Evolutionary conservation across 2,888 invertebrate genomes (phyloP).

Genomic region (Atrina japonica): DNA sequence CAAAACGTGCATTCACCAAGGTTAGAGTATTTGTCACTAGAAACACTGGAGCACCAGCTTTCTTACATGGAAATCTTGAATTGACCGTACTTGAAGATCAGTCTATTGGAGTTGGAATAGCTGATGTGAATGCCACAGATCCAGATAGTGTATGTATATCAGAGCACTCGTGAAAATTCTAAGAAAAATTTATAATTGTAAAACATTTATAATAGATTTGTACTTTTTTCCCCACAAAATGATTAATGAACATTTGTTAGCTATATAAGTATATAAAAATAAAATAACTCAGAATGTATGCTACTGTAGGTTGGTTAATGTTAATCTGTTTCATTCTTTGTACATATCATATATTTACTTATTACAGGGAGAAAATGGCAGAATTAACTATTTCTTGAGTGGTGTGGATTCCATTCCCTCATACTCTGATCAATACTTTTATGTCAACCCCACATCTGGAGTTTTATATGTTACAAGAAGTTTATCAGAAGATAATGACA

Average conservation of each 20-base stretch:
- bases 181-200: too few species aligned
- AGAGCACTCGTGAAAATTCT: too few species aligned
- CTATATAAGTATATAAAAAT: too few species aligned
- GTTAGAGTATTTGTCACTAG: conserved; percentile 66
- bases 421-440: conserved; percentile 90
- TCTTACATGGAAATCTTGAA: conserved; percentile 52
- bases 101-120: conserved; percentile 58
- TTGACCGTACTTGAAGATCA: conserved; percentile 64
- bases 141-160: conserved; percentile 66
- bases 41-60: conserved; percentile 62
- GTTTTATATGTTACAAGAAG: conserved; percentile 78
- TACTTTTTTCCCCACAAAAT: too few species aligned
- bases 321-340: neutral
- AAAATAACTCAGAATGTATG: too few species aligned
- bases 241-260: too few species aligned
- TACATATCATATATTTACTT: too few species aligned
- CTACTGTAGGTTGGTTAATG: neutral
- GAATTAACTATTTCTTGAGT: conserved; percentile 60
- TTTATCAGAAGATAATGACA: conserved; percentile 54
- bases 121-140: conserved; percentile 66
- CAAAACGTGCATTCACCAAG: conserved; percentile 56
- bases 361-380: conserved; percentile 70
- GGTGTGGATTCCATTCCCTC: conserved; percentile 82
- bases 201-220: too few species aligned
- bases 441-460: conserved; percentile 90